Base-by-base conservation (phyloP, 2,797 vertebrate genomes). In the Pangasius djambal region DNA sequence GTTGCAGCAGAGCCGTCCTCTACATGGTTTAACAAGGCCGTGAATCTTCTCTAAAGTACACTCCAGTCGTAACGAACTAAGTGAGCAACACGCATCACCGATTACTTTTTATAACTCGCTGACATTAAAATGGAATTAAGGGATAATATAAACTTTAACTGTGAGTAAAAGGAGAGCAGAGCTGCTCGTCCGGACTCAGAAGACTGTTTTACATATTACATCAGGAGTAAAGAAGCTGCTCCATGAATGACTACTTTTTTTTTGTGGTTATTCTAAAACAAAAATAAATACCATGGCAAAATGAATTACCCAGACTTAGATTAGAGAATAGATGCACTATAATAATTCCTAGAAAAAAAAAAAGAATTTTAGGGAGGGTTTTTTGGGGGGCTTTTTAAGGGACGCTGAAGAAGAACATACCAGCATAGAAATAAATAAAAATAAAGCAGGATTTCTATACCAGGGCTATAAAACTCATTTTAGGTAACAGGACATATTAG, bases 61-160 rank as follows among this genome's bases (percentile, higher is more conserved):
- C 70, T 88, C 57, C 79, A 63, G 81, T 40, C 4, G 85, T 85
- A 90, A 92, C 90, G 61, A 89, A 82, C 88, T 67, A 31, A 84
- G 16, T 0, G 31, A 74, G 84, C 87, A 90, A 84, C 87, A 86
- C 3, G 52, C 75, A 83, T 90, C 85, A 83, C 86, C 48, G 8
- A 83, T 84, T 85, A 88, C 87, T 91, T 90, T 89, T 90, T 89
- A 86, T 50, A 52, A 57, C 74, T 57, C 75, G 89, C 82, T 90
- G 89, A 86, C 86, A 89, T 93, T 93, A 89, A 89, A 89, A 63
- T 79, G 83, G 83, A 87, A 92, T 92, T 92, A 91, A 20, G 87
- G 89, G 85, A 84, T 85, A 89, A 90, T 87, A 89, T 81, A 86
- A 52, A 81, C 77, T 25, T 89, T 87, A 92, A 92, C 86, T 91